Percentiles rank a stretch among this genome's conserved stretches.
These are phyloP conservation scores for Cryptoprocta ferox DNA, from an alignment of 2,797 vertebrate species.

Conservation along the genomic window DNA sequence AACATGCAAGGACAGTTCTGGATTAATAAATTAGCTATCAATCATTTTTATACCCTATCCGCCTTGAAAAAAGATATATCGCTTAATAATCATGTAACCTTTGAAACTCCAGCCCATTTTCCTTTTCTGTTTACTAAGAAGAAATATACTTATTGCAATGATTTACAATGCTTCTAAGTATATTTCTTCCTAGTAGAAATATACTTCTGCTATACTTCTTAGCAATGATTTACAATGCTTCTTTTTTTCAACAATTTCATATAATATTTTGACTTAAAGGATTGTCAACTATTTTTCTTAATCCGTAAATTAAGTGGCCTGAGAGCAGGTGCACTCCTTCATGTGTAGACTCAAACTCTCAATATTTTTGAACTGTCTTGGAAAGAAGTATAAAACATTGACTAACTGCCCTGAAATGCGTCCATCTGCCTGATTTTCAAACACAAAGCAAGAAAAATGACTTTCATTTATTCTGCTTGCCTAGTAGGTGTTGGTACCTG, in stretches of 20 bases:
- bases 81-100: neutral
- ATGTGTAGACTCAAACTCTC: neutral
- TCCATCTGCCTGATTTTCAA: neutral
- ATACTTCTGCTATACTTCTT: no score
- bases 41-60: neutral
- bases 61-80: neutral
- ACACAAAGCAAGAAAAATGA: conserved; percentile 28
- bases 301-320: neutral
- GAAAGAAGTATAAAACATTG: neutral
- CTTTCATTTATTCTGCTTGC: neutral
- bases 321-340: neutral
- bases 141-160: no score
- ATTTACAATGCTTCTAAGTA: no score
- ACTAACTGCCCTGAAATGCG: neutral
- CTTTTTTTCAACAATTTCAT: neutral
- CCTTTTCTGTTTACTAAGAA: neutral
- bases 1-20: neutral
- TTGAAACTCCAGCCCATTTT: neutral
- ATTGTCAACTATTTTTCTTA: neutral
- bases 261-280: neutral
- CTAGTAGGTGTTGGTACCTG: neutral
- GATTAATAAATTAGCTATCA: neutral
- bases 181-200: no score
- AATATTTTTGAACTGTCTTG: neutral
- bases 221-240: no score